phyloP scores from a whole-genome alignment of 2,797 vertebrate species.

The Sibirionetta formosa region DNA sequence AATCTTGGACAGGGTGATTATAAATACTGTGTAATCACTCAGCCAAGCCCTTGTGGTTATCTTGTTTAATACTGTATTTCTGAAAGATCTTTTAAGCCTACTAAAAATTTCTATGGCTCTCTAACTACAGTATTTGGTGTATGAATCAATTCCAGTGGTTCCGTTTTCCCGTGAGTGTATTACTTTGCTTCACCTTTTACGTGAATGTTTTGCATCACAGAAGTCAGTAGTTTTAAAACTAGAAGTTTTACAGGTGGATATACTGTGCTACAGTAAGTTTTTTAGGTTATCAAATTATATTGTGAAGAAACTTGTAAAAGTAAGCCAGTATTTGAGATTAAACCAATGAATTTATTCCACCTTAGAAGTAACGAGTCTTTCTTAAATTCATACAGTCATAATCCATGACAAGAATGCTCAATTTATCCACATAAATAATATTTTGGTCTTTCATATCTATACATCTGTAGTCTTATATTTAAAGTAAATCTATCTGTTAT shows the following conservation, averaged over 20 bases:
- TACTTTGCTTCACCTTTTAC: not conserved
- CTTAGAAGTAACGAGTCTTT: not conserved
- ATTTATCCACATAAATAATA: not conserved
- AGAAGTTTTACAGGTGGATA: not conserved
- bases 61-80: slow-evolving; percentile 24
- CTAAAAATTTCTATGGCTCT: not conserved
- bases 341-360: not conserved
- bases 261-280: not conserved
- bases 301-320: not conserved
- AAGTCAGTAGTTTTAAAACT: not conserved
- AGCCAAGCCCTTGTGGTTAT: slow-evolving; percentile 10
- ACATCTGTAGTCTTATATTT: not conserved
- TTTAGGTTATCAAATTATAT: not conserved
- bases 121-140: not conserved
- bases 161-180: not conserved
- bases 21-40: slow-evolving; percentile 37
- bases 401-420: not conserved
- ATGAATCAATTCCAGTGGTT: not conserved
- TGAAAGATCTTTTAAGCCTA: slow-evolving; percentile 2
- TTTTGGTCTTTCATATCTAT: not conserved
- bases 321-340: not conserved
- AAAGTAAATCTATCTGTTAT: not conserved
- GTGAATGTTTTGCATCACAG: not conserved
- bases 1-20: slow-evolving; percentile 43
- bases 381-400: not conserved